Conservation (phyloP, 1,140 invertebrate genomes). For the Ceratina japonica region DNA sequence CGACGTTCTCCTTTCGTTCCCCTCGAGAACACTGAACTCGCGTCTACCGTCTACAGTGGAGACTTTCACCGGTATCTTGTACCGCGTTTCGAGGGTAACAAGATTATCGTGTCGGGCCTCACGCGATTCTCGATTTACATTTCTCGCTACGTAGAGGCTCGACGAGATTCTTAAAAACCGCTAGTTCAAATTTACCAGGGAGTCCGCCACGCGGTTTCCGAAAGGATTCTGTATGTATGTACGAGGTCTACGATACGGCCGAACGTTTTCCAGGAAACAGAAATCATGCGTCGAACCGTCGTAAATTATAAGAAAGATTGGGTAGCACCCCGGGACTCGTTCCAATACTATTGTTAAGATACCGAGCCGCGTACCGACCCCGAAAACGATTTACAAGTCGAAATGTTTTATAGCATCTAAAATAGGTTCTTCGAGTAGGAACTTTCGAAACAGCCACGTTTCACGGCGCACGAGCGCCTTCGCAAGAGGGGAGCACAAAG, state of each 20-base stretch:
- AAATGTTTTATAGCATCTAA: conserved; percentile 55
- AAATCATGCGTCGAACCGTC: neutral
- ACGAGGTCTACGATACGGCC: neutral
- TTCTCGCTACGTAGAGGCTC: neutral
- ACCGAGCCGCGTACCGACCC: neutral
- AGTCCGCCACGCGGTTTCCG: neutral
- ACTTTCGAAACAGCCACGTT: conserved; percentile 66
- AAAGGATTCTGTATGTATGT: neutral
- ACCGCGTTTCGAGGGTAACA: conserved; percentile 60
- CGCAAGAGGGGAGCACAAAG: conserved; percentile 55
- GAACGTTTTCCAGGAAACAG: neutral
- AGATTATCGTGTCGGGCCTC: conserved; percentile 55
- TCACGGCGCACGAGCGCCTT: conserved; percentile 54
- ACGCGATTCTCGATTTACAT: conserved; percentile 22
- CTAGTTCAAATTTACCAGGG: neutral
- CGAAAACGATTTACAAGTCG: conserved; percentile 36
- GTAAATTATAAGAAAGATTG: neutral
- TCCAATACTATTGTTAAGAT: conserved; percentile 8
- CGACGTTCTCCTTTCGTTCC: conserved; percentile 47
- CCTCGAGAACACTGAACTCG: conserved; percentile 43
- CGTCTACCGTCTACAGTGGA: conserved; percentile 38
- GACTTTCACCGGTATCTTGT: conserved; percentile 55
- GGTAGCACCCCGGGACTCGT: neutral
- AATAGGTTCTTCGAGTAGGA: conserved; percentile 58
- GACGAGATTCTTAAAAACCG: neutral